Percentiles rank a stretch among this genome's conserved stretches.
These are phyloP conservation scores for Palloptera scutellata DNA, from an alignment of 2,888 invertebrate species.

Conservation along the genomic window DNA sequence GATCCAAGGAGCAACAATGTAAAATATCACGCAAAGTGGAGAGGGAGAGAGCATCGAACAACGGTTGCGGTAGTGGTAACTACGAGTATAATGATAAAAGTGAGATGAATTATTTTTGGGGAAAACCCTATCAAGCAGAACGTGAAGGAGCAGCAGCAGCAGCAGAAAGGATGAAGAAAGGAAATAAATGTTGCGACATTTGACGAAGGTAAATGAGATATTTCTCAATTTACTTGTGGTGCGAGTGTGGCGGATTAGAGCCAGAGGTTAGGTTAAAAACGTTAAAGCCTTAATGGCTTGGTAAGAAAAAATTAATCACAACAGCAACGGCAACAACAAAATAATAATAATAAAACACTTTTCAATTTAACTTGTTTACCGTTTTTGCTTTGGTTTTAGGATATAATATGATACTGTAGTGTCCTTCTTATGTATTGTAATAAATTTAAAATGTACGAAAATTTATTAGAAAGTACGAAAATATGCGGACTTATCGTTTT, in stretches of 20 bases:
- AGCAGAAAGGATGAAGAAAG: neutral
- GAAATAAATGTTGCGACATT: constrained; percentile 7
- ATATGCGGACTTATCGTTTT: too few relatives aligned
- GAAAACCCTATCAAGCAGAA: neutral
- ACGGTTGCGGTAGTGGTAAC: neutral
- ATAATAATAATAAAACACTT: neutral
- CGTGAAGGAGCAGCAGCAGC: too few relatives aligned
- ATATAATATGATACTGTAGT: too few relatives aligned
- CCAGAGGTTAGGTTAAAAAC: too few relatives aligned
- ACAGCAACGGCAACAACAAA: neutral
- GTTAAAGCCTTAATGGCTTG: constrained; percentile 6
- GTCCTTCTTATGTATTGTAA: too few relatives aligned
- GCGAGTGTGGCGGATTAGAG: too few relatives aligned
- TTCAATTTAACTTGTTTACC: neutral
- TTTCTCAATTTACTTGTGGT: neutral
- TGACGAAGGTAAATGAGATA: constrained; percentile 18
- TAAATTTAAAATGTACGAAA: too few relatives aligned
- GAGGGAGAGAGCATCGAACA: neutral
- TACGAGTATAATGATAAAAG: neutral
- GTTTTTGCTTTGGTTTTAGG: neutral
- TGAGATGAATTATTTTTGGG: neutral
- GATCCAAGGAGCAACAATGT: too few relatives aligned
- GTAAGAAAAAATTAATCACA: constrained; percentile 5
- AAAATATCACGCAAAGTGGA: too few relatives aligned
- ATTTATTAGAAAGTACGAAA: too few relatives aligned